Evolutionary conservation across 1,140 invertebrate genomes (phyloP).

Genomic region (Leptinotarsa defecta): DNA sequence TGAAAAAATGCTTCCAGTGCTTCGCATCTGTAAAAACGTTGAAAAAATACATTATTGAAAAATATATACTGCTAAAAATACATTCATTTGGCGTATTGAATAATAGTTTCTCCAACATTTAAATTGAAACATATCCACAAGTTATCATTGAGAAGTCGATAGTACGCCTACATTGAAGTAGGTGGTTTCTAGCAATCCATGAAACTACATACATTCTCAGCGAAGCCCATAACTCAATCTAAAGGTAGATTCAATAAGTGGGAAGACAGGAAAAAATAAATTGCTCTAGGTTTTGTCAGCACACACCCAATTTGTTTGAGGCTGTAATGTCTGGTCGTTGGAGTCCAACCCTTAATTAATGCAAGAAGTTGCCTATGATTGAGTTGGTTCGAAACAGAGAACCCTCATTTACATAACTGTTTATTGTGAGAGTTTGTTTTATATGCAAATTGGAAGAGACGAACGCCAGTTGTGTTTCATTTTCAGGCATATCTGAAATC

Average conservation of each 20-base stretch:
- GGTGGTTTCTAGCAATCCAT: neutral
- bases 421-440: neutral
- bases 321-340: neutral
- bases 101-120: too few species aligned
- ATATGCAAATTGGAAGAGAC: neutral
- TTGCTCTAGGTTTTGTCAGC: neutral
- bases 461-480: neutral
- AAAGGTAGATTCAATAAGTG: neutral
- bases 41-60: too few species aligned
- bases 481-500: neutral
- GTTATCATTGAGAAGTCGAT: too few species aligned
- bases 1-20: too few species aligned
- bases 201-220: too few species aligned
- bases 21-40: too few species aligned
- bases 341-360: neutral
- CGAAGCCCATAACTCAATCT: too few species aligned
- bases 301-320: neutral
- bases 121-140: too few species aligned
- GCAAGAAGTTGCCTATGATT: neutral
- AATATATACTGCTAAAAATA: too few species aligned
- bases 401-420: slow-evolving; percentile 1
- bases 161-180: neutral
- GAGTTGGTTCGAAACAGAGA: slow-evolving; percentile 4
- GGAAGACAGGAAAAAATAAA: neutral
- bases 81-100: too few species aligned